A percentile compares a stretch with the other conserved stretches of the same genome.
These are phyloP conservation scores for Leucophora obtusa DNA, from an alignment of 2,888 invertebrate species.

Conservation along the genomic window DNA sequence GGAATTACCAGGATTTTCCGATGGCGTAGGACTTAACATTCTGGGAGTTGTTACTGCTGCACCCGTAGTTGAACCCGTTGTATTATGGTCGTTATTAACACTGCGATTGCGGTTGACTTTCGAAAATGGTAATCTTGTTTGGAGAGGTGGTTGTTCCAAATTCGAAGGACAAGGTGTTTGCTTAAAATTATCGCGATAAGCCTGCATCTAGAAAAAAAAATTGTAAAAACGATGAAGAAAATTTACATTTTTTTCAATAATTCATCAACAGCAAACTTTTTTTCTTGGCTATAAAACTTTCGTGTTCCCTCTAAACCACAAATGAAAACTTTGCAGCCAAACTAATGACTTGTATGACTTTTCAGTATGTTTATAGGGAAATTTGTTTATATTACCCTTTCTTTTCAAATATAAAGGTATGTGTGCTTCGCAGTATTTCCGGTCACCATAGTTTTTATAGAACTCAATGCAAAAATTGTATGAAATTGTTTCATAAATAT, in stretches of 20 bases:
- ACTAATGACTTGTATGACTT: conserved; percentile 46
- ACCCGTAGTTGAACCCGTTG: conserved; percentile 22
- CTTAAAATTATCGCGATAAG: conserved; percentile 76
- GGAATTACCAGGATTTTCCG: conserved; percentile 67
- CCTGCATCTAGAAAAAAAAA: conserved; percentile 71
- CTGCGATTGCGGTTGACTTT: conserved; percentile 69
- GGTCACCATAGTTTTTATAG: conserved; percentile 59
- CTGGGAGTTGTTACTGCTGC: conserved; percentile 71
- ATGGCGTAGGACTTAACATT: conserved; percentile 77
- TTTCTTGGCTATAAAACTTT: conserved; percentile 9
- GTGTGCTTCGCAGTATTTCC: conserved; percentile 1
- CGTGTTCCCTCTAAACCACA: conserved; percentile 10
- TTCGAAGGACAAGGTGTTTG: conserved; percentile 75
- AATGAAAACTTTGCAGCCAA: conserved; percentile 13
- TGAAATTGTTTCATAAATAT: conserved; percentile 45
- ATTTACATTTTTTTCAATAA: conserved; percentile 24
- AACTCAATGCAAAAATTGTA: conserved; percentile 4
- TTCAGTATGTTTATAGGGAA: conserved; percentile 3
- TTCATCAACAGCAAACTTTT: not conserved
- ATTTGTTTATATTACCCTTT: conserved; percentile 18
- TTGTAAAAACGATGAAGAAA: not conserved
- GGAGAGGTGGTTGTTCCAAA: conserved; percentile 69
- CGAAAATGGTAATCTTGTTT: conserved; percentile 70
- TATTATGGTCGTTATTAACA: conserved; percentile 61
- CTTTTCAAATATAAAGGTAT: conserved; percentile 7